phyloP scores from a whole-genome alignment of 2,888 invertebrate species.

The Pedicia rivosa region DNA sequence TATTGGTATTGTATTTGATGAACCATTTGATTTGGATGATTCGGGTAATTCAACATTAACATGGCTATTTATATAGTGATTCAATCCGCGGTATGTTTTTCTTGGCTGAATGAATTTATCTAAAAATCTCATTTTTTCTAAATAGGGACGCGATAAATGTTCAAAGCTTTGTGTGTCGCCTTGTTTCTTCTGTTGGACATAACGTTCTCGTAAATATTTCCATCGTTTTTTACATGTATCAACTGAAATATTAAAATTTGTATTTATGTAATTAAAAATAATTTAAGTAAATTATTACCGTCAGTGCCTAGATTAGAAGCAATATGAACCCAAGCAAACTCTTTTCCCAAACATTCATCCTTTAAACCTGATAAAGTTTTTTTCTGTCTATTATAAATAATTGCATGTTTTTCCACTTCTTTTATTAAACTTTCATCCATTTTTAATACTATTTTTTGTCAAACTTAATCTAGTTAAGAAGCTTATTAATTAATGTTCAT shows the following conservation, averaged over 20 bases:
- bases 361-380: slow-evolving; percentile 26
- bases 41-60: slow-evolving; percentile 27
- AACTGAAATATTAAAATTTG: slow-evolving; percentile 19
- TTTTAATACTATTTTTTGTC: too few species aligned
- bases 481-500: too few species aligned
- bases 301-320: slow-evolving; percentile 26
- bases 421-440: slow-evolving; percentile 30
- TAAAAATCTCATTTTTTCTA: slow-evolving; percentile 31
- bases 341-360: slow-evolving; percentile 29
- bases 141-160: slow-evolving; percentile 29
- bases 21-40: slow-evolving; percentile 27
- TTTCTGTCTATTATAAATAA: slow-evolving; percentile 30
- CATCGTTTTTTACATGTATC: slow-evolving; percentile 31
- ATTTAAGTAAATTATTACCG: slow-evolving; percentile 17
- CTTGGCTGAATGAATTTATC: slow-evolving; percentile 30
- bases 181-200: slow-evolving; percentile 30
- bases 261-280: too few species aligned
- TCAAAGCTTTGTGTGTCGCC: slow-evolving; percentile 30
- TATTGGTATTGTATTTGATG: slow-evolving; percentile 9
- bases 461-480: too few species aligned
- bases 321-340: slow-evolving; percentile 28
- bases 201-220: slow-evolving; percentile 30
- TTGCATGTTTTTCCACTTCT: slow-evolving; percentile 29
- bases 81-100: slow-evolving; percentile 21
- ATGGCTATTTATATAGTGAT: slow-evolving; percentile 18